Percentiles rank a stretch among this genome's conserved stretches.
Conservation (phyloP, 2,113 vertebrate genomes). For the Grallaria varia region DNA sequence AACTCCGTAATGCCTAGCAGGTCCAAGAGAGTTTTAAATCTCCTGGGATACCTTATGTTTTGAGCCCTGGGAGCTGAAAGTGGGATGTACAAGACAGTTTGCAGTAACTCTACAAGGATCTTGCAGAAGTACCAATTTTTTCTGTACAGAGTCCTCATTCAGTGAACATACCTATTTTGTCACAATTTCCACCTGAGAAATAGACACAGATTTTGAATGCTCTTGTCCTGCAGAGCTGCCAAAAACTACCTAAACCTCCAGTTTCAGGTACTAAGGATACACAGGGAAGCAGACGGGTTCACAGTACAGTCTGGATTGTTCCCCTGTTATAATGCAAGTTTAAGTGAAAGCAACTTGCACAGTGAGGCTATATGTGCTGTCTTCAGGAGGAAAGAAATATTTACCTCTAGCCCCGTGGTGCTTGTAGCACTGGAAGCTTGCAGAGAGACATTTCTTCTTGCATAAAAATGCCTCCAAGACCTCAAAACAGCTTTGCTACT, state of each 20-base stretch:
- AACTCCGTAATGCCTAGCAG: not conserved
- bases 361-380: not conserved
- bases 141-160: not conserved
- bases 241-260: not conserved
- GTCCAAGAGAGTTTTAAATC: not conserved
- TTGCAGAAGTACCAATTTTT: not conserved
- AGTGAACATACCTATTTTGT: not conserved
- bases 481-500: not conserved
- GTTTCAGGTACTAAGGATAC: not conserved
- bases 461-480: not conserved
- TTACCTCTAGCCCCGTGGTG: constrained; percentile 10
- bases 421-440: not conserved
- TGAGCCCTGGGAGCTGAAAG: not conserved
- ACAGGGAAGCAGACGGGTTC: accelerated
- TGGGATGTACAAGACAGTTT: not conserved
- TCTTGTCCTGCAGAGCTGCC: not conserved
- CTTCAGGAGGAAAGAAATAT: constrained; percentile 7
- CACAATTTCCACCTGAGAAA: not conserved
- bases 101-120: not conserved
- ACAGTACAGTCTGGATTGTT: not conserved
- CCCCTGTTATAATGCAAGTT: not conserved
- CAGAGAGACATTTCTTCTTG: not conserved
- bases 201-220: not conserved
- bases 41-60: not conserved
- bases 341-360: not conserved